A percentile compares a stretch with the other conserved stretches of the same genome.
Conservation (phyloP, 92 coral and sea anemone genomes). For the Epizoanthus illoricatus region DNA sequence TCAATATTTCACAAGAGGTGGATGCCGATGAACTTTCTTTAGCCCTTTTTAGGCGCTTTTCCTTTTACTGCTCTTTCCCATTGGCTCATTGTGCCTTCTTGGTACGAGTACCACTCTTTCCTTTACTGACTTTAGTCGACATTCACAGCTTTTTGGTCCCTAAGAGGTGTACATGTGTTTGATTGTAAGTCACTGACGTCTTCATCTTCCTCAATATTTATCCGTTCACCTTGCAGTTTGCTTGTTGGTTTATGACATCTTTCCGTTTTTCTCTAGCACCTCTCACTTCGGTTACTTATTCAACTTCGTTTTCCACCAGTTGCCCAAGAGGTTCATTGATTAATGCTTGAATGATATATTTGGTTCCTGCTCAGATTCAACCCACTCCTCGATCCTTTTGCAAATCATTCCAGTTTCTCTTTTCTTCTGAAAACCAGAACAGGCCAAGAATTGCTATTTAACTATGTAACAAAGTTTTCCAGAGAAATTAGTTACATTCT, state of each 20-base stretch:
- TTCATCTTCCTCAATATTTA: neutral
- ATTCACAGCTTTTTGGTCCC: neutral
- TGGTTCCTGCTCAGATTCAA: constrained; percentile 6
- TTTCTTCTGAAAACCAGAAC: constrained; percentile 3
- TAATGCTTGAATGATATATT: neutral
- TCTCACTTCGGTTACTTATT: neutral
- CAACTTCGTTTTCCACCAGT: neutral
- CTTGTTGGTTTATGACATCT: neutral
- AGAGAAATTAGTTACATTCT: too few relatives aligned
- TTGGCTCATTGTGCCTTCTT: neutral
- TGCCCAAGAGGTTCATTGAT: neutral
- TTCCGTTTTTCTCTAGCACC: neutral
- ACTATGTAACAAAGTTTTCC: too few relatives aligned
- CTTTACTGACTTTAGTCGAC: neutral
- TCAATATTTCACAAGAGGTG: neutral
- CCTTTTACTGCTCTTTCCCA: neutral
- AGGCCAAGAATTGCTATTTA: neutral
- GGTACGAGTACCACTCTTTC: neutral
- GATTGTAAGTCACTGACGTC: neutral
- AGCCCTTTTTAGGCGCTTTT: neutral
- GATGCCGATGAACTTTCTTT: constrained; percentile 9
- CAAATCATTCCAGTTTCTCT: neutral
- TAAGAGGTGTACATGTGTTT: neutral
- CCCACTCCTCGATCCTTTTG: neutral
- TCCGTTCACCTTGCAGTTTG: neutral